phyloP scores from a whole-genome alignment of 2,797 vertebrate species.

The Adrianichthys oophorus region DNA sequence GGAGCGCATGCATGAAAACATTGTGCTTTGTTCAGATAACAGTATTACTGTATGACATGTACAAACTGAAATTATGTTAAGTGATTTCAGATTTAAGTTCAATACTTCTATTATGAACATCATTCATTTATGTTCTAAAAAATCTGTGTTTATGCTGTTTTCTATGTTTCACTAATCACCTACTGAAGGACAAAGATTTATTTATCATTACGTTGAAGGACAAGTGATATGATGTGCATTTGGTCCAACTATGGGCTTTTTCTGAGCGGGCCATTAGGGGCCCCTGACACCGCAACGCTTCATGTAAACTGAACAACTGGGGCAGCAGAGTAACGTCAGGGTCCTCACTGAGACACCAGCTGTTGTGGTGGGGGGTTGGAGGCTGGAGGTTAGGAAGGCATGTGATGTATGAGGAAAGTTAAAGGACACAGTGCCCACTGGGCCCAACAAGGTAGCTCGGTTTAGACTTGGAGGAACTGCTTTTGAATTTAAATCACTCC shows the following conservation, averaged over 20 bases:
- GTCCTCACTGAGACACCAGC: conserved; percentile 65
- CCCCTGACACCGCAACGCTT: conserved; percentile 60
- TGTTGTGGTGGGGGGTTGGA: conserved; percentile 66
- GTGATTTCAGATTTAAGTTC: neutral
- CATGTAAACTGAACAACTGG: conserved; percentile 51
- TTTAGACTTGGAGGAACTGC: conserved; percentile 13
- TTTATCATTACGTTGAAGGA: conserved; percentile 23
- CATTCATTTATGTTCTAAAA: neutral
- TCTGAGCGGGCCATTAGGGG: conserved; percentile 47
- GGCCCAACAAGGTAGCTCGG: conserved; percentile 18
- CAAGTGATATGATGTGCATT: conserved; percentile 22
- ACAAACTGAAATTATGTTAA: neutral
- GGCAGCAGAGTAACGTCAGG: conserved; percentile 54
- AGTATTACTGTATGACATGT: neutral
- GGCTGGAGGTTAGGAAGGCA: conserved; percentile 44
- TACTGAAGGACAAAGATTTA: conserved; percentile 1
- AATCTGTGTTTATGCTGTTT: conserved; percentile 1
- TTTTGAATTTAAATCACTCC: conserved; percentile 18
- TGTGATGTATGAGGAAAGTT: conserved; percentile 61
- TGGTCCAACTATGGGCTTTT: conserved; percentile 30
- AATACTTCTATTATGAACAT: neutral
- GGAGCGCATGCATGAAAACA: too few species aligned
- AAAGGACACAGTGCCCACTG: conserved; percentile 36
- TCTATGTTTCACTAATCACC: conserved; percentile 5
- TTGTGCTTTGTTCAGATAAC: too few species aligned